phyloP scores from a whole-genome alignment of 2,113 vertebrate genomes.

The Balaeniceps rex region DNA sequence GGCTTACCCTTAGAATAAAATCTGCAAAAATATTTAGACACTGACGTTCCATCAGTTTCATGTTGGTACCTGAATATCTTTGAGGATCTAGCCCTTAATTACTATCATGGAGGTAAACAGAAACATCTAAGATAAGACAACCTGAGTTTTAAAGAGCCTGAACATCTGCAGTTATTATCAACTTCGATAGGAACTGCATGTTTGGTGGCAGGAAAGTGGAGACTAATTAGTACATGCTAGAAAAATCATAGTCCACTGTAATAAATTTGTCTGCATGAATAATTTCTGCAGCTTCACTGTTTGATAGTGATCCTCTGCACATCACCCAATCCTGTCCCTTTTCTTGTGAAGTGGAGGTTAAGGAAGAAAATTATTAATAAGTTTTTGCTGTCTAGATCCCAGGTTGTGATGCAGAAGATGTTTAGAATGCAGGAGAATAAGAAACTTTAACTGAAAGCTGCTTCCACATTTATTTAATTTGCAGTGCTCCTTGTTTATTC shows the following conservation, averaged over 20 bases:
- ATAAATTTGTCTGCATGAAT: not conserved
- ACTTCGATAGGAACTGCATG: not conserved
- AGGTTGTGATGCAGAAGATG: not conserved
- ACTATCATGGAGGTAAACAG: not conserved
- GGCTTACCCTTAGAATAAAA: not conserved
- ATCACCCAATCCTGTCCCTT: not conserved
- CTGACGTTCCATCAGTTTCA: not conserved
- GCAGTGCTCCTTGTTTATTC: not conserved
- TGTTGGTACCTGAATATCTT: slow-evolving; percentile 27
- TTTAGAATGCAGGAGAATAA: not conserved
- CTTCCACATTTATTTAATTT: not conserved
- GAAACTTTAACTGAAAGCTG: not conserved
- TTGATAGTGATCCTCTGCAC: not conserved
- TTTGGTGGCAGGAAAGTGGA: not conserved
- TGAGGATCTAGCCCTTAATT: slow-evolving; percentile 7
- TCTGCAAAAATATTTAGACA: slow-evolving; percentile 3
- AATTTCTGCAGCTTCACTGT: not conserved
- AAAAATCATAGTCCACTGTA: not conserved
- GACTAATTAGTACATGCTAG: not conserved
- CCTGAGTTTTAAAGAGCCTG: not conserved
- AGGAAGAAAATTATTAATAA: not conserved
- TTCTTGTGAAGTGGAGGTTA: not conserved
- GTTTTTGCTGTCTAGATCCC: not conserved
- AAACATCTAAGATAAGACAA: not conserved
- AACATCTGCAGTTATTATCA: not conserved